Evolutionary conservation across 1,140 invertebrate genomes (phyloP), one percentile per base, ranked within the genome.

Genomic region (Caenorhabditis remanei): DNA sequence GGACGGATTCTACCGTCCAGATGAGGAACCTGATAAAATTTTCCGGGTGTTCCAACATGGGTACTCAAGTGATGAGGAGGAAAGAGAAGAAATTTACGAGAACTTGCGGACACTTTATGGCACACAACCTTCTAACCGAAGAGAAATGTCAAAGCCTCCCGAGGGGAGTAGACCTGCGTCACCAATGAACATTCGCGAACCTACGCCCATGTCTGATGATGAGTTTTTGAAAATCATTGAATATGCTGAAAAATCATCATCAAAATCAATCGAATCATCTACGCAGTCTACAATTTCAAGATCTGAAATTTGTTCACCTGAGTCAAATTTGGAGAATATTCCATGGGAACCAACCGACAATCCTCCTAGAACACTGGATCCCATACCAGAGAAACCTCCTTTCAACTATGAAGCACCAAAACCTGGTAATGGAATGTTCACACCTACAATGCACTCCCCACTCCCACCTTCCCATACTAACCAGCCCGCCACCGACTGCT

Each of bases 1-100:
- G 71, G 71, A 79, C 71, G 71, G n/a, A 11, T 79, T 50, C 11
- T 79, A 79, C n/a, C 19, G 71, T 21, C 71, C 43, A 11, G 67
- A 21, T 13, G 16, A 65, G 8, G 65, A 71, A 6, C 14, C 19
- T 65, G 11, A 24, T 40, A n/a, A 40, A 4, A 46, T 71, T 46
- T 71, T 46, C 40, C 43, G 46, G 16, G 13, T 7, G 8, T 43
- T 43, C 21, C 13, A 50, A 6, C 46, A 79, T 46, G 71, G 46
- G 13, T 48, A 46, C 16, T 43, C 41, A 5, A 46, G 41, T 48
- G 71, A 79, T 43, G 46, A 53, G n/a, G 41, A 43, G 6, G 40
- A 24, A 11, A 79, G 14, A 21, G 71, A 79, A 19, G 46, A 50
- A 53, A 4, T 50, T 2, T 48, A 63, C 32, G 19, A n/a, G 6